Conservation (phyloP, 2,888 invertebrate genomes). For the Axea sp. region DNA sequence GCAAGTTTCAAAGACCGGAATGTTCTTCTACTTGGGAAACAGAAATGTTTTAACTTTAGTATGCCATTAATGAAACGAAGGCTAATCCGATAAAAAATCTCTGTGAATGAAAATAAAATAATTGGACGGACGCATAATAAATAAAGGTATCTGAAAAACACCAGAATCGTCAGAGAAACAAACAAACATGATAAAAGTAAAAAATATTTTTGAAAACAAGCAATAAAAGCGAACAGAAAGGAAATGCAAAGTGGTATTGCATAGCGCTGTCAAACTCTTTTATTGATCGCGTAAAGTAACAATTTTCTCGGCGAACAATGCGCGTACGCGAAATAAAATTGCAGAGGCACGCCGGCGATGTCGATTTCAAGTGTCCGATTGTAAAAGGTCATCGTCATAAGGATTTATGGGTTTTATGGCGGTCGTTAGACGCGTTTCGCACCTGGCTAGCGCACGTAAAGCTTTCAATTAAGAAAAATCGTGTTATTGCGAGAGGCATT, state of each 20-base stretch:
- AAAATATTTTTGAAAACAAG: too few species aligned
- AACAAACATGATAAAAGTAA: too few species aligned
- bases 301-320: slow-evolving; percentile 45
- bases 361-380: slow-evolving; percentile 47
- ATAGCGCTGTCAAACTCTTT: slow-evolving; percentile 42
- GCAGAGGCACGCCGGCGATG: slow-evolving; percentile 30
- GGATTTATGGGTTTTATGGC: slow-evolving; percentile 36
- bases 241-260: slow-evolving; percentile 27
- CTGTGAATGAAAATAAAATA: too few species aligned
- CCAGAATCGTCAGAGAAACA: too few species aligned
- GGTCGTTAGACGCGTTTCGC: slow-evolving; percentile 32
- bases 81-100: too few species aligned
- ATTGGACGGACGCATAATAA: too few species aligned
- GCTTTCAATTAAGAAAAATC: slow-evolving; percentile 57
- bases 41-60: too few species aligned
- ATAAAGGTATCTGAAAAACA: too few species aligned
- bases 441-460: slow-evolving; percentile 36
- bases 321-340: slow-evolving; percentile 35
- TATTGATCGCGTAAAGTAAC: slow-evolving; percentile 51
- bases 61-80: too few species aligned
- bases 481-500: slow-evolving; percentile 31
- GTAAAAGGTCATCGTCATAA: slow-evolving; percentile 36
- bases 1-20: too few species aligned
- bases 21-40: too few species aligned
- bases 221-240: slow-evolving; percentile 10